Conservation (phyloP, 2,797 vertebrate species). For the Melanotaenia maccullochi region DNA sequence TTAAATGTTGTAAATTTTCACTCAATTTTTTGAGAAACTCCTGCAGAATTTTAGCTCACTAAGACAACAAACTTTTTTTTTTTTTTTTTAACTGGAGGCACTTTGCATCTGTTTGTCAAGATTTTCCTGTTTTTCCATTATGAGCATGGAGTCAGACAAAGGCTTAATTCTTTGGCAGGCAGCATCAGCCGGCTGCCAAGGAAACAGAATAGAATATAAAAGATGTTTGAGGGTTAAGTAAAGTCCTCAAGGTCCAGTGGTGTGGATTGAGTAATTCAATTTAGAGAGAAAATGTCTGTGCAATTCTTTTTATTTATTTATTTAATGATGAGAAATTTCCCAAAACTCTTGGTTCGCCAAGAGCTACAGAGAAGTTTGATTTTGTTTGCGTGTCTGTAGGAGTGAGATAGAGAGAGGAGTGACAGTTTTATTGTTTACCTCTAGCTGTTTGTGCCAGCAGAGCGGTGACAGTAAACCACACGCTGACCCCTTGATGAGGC, state of each 20-base stretch:
- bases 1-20: neutral
- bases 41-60: constrained; percentile 1
- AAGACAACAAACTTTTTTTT: neutral
- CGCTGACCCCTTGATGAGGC: constrained; percentile 62
- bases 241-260: constrained; percentile 40
- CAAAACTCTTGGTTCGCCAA: neutral
- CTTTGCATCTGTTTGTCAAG: neutral
- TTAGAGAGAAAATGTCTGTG: constrained; percentile 37
- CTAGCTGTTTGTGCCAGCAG: constrained; percentile 64
- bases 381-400: constrained; percentile 33
- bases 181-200: constrained; percentile 31
- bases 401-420: constrained; percentile 41
- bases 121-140: neutral
- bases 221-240: constrained; percentile 41
- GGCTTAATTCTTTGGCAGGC: constrained; percentile 41
- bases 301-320: constrained; percentile 24
- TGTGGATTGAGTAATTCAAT: constrained; percentile 48
- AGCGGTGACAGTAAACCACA: constrained; percentile 56
- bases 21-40: neutral
- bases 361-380: constrained; percentile 29
- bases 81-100: constrained; percentile 1
- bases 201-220: constrained; percentile 47
- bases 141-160: constrained; percentile 33
- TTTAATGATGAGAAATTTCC: constrained; percentile 26
- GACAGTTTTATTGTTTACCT: constrained; percentile 72